Base-by-base conservation (phyloP, 53 echinoderm and acorn worm species). In the Luidia sarsii region DNA sequence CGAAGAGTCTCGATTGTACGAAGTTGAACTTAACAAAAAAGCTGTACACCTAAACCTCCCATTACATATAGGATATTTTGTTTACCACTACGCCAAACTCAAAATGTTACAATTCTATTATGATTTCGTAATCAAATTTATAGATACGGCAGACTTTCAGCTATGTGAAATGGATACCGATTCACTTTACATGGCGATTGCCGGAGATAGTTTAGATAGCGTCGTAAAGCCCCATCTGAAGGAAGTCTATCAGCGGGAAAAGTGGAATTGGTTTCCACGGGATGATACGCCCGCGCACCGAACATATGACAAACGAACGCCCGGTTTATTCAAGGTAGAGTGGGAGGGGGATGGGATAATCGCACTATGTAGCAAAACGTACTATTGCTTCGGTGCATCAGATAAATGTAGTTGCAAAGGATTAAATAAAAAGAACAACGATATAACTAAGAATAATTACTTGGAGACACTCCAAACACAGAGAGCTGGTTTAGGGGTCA, bases 381-480 rank as follows among this genome's bases (percentile, higher is more conserved):
- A 87, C 20, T 91, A 83, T 51, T 82, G 87, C 50, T 91, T 75
- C 20, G 86, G 86, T 11, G 64, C 18, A 3, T 49, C 37, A 62
- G 74, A 86, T 30, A 90, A 90, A 39, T 90, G 81, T 48, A 90
- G 90, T 60, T 82, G 83, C 41, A 90, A 86, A 31, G 86, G 90
- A 11, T 33, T 87, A 14, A 87, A 61, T 50, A 82, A 87, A 71
- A 75, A 62, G 30, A 20, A 38, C 2, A 90, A 90, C 39, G 56
- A 66, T 30, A 86, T 87, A 14, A 83, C 74, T 9, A 68, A 90
- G 29, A 39, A 64, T 5, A 49, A 37, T 1, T 72, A 72, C 22
- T 38, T 48, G 13, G 45, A 83, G 0, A 75, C 86, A 8, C 67
- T 82, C 3, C 3, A 6, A 10, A 11, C 25, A 33, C 43, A 81